phyloP scores from a whole-genome alignment of 1,140 invertebrate species.

The Platyura marginata region DNA sequence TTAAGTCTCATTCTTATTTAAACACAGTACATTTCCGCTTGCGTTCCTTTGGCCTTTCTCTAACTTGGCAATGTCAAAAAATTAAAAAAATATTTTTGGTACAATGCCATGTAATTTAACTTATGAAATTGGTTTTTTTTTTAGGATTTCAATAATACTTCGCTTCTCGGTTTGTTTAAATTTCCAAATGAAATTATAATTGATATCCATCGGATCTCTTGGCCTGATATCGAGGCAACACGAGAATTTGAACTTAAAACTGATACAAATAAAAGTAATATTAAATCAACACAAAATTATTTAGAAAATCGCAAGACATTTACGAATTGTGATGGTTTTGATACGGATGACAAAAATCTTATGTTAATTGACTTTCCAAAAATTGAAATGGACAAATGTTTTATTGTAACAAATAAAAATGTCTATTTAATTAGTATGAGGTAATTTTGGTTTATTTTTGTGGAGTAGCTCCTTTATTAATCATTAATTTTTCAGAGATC shows the following conservation, averaged over 20 bases:
- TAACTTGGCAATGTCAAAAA: neutral
- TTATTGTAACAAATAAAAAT: conserved; percentile 46
- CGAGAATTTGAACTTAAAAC: conserved; percentile 9
- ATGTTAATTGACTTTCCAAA: conserved; percentile 21
- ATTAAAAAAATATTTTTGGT: too few relatives aligned
- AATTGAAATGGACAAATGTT: conserved; percentile 39
- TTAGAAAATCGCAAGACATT: neutral
- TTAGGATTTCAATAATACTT: conserved; percentile 32
- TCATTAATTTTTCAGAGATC: conserved; percentile 26
- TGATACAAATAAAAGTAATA: conserved; percentile 29
- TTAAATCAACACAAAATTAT: conserved; percentile 20
- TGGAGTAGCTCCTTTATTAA: neutral
- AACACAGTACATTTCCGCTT: too few relatives aligned
- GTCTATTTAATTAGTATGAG: conserved; percentile 48
- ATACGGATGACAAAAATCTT: conserved; percentile 19
- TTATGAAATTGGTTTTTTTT: conserved; percentile 5
- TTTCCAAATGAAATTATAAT: conserved; percentile 27
- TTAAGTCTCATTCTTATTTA: too few relatives aligned
- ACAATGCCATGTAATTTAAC: too few relatives aligned
- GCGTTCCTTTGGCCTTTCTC: neutral
- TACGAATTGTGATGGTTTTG: neutral
- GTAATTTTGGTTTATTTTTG: conserved; percentile 22
- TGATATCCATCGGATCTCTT: conserved; percentile 16
- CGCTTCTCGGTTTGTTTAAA: conserved; percentile 32
- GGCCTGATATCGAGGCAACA: neutral